A percentile compares a stretch with the other conserved stretches of the same genome.
These are phyloP conservation scores for Chironomus tepperi DNA, from an alignment of 1,140 invertebrate species.

Conservation along the genomic window DNA sequence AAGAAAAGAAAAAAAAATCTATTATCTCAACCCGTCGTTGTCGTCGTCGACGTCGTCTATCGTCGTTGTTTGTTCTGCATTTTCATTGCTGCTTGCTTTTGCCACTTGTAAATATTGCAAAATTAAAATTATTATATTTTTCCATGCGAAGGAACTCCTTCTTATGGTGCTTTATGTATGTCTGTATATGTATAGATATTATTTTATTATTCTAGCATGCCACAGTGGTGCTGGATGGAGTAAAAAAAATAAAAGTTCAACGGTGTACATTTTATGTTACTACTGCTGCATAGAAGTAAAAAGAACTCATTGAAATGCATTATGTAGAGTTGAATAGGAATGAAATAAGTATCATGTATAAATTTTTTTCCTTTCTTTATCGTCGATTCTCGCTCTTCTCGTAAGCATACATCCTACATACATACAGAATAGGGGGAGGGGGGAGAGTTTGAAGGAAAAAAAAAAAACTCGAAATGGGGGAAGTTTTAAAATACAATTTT, in stretches of 20 bases:
- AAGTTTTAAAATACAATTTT: too few species aligned
- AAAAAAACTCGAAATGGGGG: too few species aligned
- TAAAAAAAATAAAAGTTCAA: not conserved
- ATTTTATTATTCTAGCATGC: too few species aligned
- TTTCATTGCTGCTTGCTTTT: conserved; percentile 3
- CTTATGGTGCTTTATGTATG: too few species aligned
- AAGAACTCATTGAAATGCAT: conserved; percentile 19
- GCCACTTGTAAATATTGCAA: conserved; percentile 5
- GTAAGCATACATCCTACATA: too few species aligned
- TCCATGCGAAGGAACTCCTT: not conserved
- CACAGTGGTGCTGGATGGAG: not conserved
- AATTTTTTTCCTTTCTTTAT: too few species aligned
- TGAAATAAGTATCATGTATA: conserved; percentile 11
- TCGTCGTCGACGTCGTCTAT: not conserved
- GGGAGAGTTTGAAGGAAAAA: too few species aligned
- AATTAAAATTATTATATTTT: conserved; percentile 22
- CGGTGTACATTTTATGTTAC: not conserved
- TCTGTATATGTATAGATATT: too few species aligned
- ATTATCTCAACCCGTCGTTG: not conserved
- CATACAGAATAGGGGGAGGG: too few species aligned
- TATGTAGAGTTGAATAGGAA: not conserved
- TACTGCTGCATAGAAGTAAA: not conserved
- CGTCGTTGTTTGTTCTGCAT: not conserved
- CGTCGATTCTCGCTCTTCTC: too few species aligned
- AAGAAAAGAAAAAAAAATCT: too few species aligned